Conservation (phyloP, 2,797 vertebrate species). For the Acipenser transmontanus region DNA sequence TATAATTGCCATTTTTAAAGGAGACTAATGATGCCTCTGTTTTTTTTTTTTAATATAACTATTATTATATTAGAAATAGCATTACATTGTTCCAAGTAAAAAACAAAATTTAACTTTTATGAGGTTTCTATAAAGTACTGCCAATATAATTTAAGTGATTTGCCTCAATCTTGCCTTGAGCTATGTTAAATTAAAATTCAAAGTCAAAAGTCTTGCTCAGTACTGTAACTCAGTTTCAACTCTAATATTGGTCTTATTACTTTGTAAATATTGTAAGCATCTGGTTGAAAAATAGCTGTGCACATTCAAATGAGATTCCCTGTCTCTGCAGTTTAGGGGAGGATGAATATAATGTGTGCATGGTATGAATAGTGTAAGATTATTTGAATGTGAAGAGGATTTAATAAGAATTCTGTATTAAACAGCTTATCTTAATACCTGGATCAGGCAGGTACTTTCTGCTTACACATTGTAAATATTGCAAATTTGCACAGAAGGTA, state of each 20-base stretch:
- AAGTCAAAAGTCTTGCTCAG: constrained; percentile 46
- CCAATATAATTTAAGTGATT: constrained; percentile 45
- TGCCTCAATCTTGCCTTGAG: constrained; percentile 53
- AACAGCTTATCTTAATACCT: constrained; percentile 40
- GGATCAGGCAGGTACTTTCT: constrained; percentile 28
- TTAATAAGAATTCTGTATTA: constrained; percentile 51
- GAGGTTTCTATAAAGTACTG: constrained; percentile 34
- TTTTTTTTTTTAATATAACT: background rate
- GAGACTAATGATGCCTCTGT: too few relatives aligned
- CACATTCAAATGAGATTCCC: constrained; percentile 28
- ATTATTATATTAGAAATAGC: constrained; percentile 4
- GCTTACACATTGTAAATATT: constrained; percentile 17
- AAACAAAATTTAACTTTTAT: background rate
- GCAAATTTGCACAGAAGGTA: constrained; percentile 13
- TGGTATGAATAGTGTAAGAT: constrained; percentile 25
- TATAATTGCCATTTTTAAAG: too few relatives aligned
- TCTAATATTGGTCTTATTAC: constrained; percentile 40
- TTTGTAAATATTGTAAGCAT: constrained; percentile 33
- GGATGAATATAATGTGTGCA: constrained; percentile 29
- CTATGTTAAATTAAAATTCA: constrained; percentile 56
- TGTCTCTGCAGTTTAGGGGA: constrained; percentile 31
- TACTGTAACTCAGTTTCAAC: constrained; percentile 47
- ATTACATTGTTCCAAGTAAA: constrained; percentile 6
- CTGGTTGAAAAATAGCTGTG: constrained; percentile 24
- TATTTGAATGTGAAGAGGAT: constrained; percentile 38